Percentiles rank a stretch among this genome's conserved stretches.
Conservation (phyloP, 2,113 vertebrate genomes). For the Manacus vitellinus region DNA sequence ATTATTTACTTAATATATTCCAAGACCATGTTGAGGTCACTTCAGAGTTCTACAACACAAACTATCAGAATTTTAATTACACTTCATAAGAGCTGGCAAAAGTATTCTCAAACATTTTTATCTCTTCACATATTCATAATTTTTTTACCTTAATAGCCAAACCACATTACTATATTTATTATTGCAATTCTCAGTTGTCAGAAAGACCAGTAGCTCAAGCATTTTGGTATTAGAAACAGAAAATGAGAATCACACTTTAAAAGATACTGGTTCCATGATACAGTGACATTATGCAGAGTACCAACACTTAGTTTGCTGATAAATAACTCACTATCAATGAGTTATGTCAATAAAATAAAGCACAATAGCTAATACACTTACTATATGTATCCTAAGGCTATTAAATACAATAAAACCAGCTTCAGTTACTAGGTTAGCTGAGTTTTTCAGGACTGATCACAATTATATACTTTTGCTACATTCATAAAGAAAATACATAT, state of each 20-base stretch:
- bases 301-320: not conserved
- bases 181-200: not conserved
- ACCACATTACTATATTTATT: not conserved
- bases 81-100: not conserved
- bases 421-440: not conserved
- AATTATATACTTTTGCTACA: not conserved
- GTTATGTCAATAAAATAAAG: not conserved
- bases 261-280: not conserved
- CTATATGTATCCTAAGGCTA: not conserved
- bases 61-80: constrained; percentile 1
- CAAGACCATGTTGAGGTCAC: not conserved
- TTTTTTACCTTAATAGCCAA: not conserved
- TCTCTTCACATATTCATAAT: not conserved
- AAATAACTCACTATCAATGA: not conserved
- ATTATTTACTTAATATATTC: not conserved
- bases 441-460: not conserved
- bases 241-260: not conserved
- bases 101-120: not conserved
- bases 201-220: not conserved
- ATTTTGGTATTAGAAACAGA: not conserved
- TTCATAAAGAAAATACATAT: not conserved
- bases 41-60: not conserved
- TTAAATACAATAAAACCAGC: not conserved
- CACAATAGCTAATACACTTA: not conserved
- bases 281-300: not conserved